A percentile compares a stretch with the other conserved stretches of the same genome.
Evolutionary conservation across 2,888 invertebrate species (phyloP).

Genomic region (Papilio elwesi): DNA sequence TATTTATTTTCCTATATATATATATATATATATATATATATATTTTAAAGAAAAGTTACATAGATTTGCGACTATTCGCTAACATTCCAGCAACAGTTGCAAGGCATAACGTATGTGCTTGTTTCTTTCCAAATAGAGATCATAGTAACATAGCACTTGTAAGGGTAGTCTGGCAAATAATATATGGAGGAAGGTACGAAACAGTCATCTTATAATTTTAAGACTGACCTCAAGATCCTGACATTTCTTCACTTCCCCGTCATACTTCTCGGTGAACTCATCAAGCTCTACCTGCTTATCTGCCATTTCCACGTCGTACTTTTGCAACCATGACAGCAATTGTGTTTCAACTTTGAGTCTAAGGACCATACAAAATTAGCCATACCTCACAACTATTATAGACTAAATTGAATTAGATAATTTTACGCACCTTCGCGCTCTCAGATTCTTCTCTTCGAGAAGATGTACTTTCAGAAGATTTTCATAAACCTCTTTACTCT

Average conservation of each 20-base stretch:
- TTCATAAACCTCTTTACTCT: constrained; percentile 70
- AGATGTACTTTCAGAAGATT: constrained; percentile 74
- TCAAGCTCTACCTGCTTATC: constrained; percentile 84
- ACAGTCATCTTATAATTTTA: not conserved
- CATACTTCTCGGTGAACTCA: constrained; percentile 75
- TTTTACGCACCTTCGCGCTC: constrained; percentile 69
- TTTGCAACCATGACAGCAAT: constrained; percentile 82
- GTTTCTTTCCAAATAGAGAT: no score
- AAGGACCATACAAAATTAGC: not conserved
- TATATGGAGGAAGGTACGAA: not conserved
- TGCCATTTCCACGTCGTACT: constrained; percentile 85
- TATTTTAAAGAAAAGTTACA: no score
- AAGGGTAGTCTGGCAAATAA: no score
- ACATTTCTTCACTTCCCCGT: constrained; percentile 75
- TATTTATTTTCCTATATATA: no score
- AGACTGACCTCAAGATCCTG: constrained; percentile 70
- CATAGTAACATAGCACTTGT: no score
- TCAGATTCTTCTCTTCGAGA: constrained; percentile 78
- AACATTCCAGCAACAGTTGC: not conserved
- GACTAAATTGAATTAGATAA: not conserved
- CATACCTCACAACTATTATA: not conserved
- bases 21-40: no score
- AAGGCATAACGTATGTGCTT: no score
- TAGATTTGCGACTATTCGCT: not conserved
- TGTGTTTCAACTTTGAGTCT: constrained; percentile 85